phyloP scores from a whole-genome alignment of 2,113 vertebrate species.

The Trematocara variabile region DNA sequence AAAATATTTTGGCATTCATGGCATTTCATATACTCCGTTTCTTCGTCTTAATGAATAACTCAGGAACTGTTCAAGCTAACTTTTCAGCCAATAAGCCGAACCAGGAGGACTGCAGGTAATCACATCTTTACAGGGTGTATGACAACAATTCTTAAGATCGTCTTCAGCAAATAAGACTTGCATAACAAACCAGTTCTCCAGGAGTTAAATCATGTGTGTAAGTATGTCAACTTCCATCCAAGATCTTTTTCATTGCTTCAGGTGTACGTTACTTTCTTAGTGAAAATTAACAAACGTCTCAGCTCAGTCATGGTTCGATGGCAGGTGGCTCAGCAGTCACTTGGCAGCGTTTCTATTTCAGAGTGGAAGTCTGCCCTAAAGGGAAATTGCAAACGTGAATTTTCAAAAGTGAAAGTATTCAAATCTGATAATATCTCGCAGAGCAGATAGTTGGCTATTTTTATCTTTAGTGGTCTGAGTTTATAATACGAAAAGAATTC shows the following conservation, averaged over 20 bases:
- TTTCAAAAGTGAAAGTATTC: not conserved
- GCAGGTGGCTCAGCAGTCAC: not conserved
- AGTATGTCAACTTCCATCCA: not conserved
- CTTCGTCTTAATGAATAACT: not conserved
- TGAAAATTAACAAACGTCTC: not conserved
- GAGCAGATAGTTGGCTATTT: not conserved
- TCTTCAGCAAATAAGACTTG: not conserved
- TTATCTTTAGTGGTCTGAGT: not conserved
- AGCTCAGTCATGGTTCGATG: not conserved
- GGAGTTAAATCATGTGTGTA: not conserved
- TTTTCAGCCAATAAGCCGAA: not conserved
- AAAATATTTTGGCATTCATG: not conserved
- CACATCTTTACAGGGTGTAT: not conserved
- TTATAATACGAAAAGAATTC: not conserved
- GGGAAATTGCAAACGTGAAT: not conserved
- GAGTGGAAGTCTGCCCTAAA: not conserved
- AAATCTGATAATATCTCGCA: not conserved
- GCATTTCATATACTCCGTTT: not conserved
- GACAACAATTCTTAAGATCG: not conserved
- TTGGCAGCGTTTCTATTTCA: not conserved
- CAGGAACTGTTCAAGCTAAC: not conserved
- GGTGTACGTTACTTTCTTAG: not conserved
- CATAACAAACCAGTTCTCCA: not conserved
- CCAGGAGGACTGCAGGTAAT: not conserved
- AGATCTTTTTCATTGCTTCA: not conserved